Percentiles rank a stretch among this genome's conserved stretches.
Conservation (phyloP, 2,797 vertebrate species). For the Taeniopygia guttata region DNA sequence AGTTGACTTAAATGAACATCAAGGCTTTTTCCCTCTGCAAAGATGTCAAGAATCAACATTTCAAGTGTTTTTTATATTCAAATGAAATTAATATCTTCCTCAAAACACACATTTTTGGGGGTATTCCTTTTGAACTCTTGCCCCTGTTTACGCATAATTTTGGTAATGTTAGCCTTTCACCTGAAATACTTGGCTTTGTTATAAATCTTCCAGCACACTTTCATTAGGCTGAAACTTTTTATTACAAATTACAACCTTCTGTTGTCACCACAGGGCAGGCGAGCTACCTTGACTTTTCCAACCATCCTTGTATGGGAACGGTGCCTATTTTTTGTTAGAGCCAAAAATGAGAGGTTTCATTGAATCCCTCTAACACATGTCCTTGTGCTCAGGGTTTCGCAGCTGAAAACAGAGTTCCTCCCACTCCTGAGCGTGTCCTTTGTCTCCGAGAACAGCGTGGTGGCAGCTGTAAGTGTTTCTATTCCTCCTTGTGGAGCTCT, state of each 20-base stretch:
- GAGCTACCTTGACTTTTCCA: not conserved
- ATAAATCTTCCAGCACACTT: not conserved
- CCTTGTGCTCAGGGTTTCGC: conserved; percentile 86
- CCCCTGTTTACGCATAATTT: not conserved
- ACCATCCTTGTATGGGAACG: not conserved
- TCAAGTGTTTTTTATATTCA: not conserved
- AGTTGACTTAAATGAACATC: not conserved
- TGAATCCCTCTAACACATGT: conserved; percentile 44
- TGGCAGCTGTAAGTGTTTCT: conserved; percentile 89
- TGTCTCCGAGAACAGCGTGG: conserved; percentile 94
- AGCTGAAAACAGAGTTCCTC: conserved; percentile 96
- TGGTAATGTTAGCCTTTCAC: not conserved
- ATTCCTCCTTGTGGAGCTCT: not conserved
- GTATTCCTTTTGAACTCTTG: not conserved
- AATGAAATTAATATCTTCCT: not conserved
- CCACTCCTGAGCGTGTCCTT: conserved; percentile 95
- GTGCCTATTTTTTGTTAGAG: not conserved
- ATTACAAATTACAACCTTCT: not conserved
- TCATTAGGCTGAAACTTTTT: not conserved
- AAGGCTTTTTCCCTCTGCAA: not conserved
- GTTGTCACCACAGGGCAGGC: not conserved
- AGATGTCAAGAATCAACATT: not conserved
- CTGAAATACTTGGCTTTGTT: not conserved
- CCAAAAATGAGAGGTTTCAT: not conserved
- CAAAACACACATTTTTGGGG: not conserved